A percentile compares a stretch with the other conserved stretches of the same genome.
Conservation (phyloP, 2,888 invertebrate species). For the Zygaena filipendulae region DNA sequence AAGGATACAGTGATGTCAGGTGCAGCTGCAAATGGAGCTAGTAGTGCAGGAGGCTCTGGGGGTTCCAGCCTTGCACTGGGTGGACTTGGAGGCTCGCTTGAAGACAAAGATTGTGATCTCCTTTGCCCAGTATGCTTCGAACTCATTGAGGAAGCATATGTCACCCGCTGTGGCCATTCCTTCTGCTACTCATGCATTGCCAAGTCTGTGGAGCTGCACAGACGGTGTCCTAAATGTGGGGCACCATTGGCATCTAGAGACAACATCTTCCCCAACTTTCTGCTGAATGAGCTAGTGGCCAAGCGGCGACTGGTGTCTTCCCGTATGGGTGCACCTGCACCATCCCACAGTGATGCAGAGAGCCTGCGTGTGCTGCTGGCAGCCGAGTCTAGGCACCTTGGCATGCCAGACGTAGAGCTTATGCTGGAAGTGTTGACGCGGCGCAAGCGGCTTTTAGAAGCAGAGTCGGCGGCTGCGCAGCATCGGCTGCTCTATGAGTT, state of each 20-base stretch:
- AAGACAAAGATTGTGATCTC: conserved; percentile 66
- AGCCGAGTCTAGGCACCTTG: conserved; percentile 76
- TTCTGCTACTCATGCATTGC: conserved; percentile 90
- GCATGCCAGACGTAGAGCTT: conserved; percentile 82
- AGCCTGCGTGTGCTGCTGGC: conserved; percentile 73
- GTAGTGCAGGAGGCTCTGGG: conserved; percentile 37
- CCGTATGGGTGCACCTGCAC: conserved; percentile 19
- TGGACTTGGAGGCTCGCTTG: conserved; percentile 72
- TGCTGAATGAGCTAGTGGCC: conserved; percentile 82
- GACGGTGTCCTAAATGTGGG: conserved; percentile 87
- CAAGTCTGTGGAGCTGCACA: conserved; percentile 87
- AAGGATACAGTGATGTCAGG: conserved; percentile 40
- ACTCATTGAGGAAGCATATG: conserved; percentile 88
- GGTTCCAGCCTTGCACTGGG: conserved; percentile 56
- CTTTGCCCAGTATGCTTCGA: conserved; percentile 90
- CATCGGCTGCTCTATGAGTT: conserved; percentile 87
- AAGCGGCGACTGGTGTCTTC: conserved; percentile 67
- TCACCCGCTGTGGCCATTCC: conserved; percentile 92
- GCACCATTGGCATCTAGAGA: conserved; percentile 75
- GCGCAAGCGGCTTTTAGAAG: conserved; percentile 82
- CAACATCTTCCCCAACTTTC: conserved; percentile 86
- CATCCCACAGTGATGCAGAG: conserved; percentile 41
- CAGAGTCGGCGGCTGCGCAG: conserved; percentile 83
- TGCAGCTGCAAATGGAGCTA: conserved; percentile 40
- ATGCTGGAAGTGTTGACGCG: conserved; percentile 84